Evolutionary conservation across 37 sponge, comb jelly and placozoan species (phyloP), one percentile per base, ranked within the genome.

Genomic region (Axinella damicornis): DNA sequence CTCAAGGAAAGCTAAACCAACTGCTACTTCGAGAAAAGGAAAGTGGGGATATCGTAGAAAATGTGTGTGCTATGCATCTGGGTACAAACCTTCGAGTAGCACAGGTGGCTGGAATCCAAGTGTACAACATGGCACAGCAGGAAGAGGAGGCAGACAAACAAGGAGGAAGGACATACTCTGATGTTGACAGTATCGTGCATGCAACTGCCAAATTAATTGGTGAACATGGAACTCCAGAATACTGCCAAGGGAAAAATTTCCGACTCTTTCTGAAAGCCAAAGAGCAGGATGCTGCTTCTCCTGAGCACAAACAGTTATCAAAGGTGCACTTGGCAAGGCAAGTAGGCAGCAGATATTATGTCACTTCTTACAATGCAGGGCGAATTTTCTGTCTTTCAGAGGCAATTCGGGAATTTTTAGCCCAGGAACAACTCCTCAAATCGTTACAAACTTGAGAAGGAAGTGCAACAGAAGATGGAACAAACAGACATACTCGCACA

Each of bases 271-370:
- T 80, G 36, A 16, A 71, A 20, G 31, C 66, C 20, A 76, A 68
- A 60, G 6, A 22, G 53, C 4, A 46, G 46, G 60, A 31, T 27
- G 27, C 6, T n/a, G n/a, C n/a, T n/a, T n/a, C n/a, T n/a, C n/a
- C n/a, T 31, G 14, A 14, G 53, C 56, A 57, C 27, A 14, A 33
- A 32, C 71, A 76, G 12, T 30, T 65, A 52, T 21, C 19, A 46
- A 70, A 79, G 31, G 65, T 79, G 11, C n/a, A 32, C 20, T 41
- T 87, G 31, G 87, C 70, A 20, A 38, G 87, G 12, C 87, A 87
- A 61, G 80, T 87, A 15, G 87, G 87, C 0, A 87, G 74, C 33
- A 41, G 80, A 12, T 87, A 87, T 30, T 87, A 79, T 40, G 87
- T 87, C 17, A 52, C 80, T 19, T 80, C 87, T 21, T 27, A 33